Evolutionary conservation across 2,797 vertebrate genomes (phyloP).

Genomic region (Muraenolepis orangiensis): DNA sequence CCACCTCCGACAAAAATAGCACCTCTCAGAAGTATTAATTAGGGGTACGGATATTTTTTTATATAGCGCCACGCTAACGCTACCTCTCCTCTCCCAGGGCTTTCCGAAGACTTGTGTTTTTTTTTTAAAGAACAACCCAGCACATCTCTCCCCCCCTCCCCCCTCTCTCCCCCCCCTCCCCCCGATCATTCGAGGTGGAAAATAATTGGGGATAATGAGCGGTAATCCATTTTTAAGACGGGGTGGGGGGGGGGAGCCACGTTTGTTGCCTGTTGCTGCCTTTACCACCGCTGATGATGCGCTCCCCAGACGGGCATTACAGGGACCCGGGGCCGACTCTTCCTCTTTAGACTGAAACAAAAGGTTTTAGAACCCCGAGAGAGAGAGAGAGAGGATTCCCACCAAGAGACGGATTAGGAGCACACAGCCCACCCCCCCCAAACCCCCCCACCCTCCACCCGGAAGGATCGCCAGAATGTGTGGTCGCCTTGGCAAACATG

Average conservation of each 20-base stretch:
- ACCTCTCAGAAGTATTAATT: constrained; percentile 49
- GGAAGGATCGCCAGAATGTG: constrained; percentile 13
- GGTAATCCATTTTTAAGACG: constrained; percentile 63
- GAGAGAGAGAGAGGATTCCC: not conserved
- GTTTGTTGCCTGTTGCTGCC: too few relatives aligned
- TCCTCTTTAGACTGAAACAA: constrained; percentile 25
- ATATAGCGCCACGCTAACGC: constrained; percentile 22
- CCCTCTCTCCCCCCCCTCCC: too few relatives aligned
- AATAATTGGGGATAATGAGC: constrained; percentile 62
- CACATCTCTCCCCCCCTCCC: constrained; percentile 32
- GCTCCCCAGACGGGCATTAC: constrained; percentile 39
- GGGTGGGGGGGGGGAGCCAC: too few relatives aligned
- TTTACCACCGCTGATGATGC: constrained; percentile 15
- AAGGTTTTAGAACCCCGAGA: not conserved
- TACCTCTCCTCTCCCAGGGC: constrained; percentile 36
- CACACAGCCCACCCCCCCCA: too few relatives aligned
- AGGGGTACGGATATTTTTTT: constrained; percentile 34
- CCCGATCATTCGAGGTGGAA: constrained; percentile 44
- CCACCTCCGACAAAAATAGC: constrained; percentile 29
- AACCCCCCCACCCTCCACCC: too few relatives aligned
- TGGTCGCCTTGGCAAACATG: constrained; percentile 4
- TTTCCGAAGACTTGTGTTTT: constrained; percentile 40
- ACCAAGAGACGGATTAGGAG: constrained; percentile 9
- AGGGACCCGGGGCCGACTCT: constrained; percentile 23
- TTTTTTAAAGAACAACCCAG: constrained; percentile 35